Base-by-base conservation (phyloP, 2,113 vertebrate genomes). In the Odontesthes bonariensis region DNA sequence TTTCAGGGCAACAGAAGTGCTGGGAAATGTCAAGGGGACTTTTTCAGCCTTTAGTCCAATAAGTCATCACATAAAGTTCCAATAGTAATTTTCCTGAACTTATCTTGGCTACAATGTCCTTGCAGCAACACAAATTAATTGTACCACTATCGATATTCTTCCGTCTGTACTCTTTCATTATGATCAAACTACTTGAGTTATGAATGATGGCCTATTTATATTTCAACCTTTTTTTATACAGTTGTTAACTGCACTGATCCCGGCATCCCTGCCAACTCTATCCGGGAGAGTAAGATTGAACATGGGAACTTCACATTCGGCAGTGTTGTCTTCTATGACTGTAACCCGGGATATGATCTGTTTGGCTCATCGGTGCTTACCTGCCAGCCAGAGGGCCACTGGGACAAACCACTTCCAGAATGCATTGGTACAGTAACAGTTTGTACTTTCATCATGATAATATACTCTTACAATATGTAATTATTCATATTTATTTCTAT, bases 201-300 rank as follows among this genome's bases (percentile, higher is more conserved):
- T 73, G 73, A 20, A 64, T 62, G 12, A 13, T 53, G 27, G 4
- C 8, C 0, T 69, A 51, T 69, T 1, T 55, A 16, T 16, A 5
- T 73, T 27, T 49, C 8, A 59, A n/a, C 58, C 32, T 51, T 19
- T 40, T 14, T 19, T 70, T 47, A 81, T 59, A 33, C 78, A 99
- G 97, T 99, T 90, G 95, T 98, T 52, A 99, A 99, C 92, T 99
- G 97, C 87, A 96, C 96, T 13, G 97, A 99, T 90, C 97, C 97
- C 13, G 97, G 97, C 58, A 97, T 99, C 81, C 96, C 97, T 78
- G 95, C 95, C 85, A 99, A 98, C 93, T 98, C 96, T 19, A 98
- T 98, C 88, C 92, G 97, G 85, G 97, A 99, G 94, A 99, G 98
- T 85, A 99, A 99, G 94, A 99, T 98, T 0, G 98, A 99, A 85